These are phyloP conservation scores for Macrosoma leucophasiata DNA, from an alignment of 2,888 invertebrate species.

Conservation along the genomic window DNA sequence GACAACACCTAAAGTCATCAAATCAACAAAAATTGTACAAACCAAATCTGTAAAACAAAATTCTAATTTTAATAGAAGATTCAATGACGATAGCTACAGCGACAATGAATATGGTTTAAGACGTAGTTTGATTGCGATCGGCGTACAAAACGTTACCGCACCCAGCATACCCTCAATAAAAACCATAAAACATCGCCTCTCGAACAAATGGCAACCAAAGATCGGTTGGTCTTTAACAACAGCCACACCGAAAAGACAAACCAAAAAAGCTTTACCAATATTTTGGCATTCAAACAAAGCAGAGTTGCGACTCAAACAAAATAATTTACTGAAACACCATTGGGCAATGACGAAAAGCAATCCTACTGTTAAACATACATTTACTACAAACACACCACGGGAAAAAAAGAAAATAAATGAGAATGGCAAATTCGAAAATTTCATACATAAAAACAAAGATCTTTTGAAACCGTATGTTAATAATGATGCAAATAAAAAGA, in stretches of 20 bases:
- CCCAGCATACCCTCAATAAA: background rate
- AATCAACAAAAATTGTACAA: background rate
- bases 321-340: too few species aligned
- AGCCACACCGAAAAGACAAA: too few species aligned
- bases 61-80: background rate
- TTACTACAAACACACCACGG: background rate
- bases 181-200: too few species aligned
- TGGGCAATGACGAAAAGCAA: too few species aligned
- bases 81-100: slow-evolving; percentile 2
- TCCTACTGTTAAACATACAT: too few species aligned
- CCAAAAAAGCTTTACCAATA: too few species aligned
- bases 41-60: background rate
- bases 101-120: slow-evolving; percentile 1
- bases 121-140: background rate
- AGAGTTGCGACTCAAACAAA: too few species aligned
- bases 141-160: background rate
- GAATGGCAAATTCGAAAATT: slow-evolving; percentile 26
- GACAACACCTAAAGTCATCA: background rate
- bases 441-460: slow-evolving; percentile 29
- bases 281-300: too few species aligned
- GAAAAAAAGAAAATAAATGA: slow-evolving; percentile 12
- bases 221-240: too few species aligned
- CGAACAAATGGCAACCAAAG: too few species aligned
- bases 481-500: slow-evolving; percentile 6
- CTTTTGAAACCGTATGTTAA: slow-evolving; percentile 27